Base-by-base conservation (phyloP, 2,888 invertebrate genomes). In the Nasonovia ribisnigri region DNA sequence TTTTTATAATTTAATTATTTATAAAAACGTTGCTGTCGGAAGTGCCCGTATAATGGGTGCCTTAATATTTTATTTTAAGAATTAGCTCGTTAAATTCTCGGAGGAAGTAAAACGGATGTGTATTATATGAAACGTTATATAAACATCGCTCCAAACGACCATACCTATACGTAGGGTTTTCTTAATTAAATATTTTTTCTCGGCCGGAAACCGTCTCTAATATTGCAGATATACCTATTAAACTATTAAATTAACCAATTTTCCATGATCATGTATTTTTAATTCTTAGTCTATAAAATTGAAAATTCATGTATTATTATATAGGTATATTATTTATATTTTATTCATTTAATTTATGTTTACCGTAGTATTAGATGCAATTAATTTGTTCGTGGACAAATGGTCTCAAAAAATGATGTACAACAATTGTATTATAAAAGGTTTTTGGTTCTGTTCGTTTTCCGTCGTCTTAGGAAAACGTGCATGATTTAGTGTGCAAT, bases 1-100 rank as follows among this genome's bases (percentile, higher is more conserved):
- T 88, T 43, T 88, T 54, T 88, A 88, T 36, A 46, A 87, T 87
- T 48, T n/a, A 87, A 87, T 54, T 87, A 87, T 87, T n/a, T 87
- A 20, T 87, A 51, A 88, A 36, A 36, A 51, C 86, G 29, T 29
- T 46, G 46, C 46, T 46, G 46, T 29, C 87, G 26, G 88, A 88
- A 88, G 42, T 54, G 16, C 54, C 26, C 54, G 88, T 90, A 46
- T 86, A 60, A 60, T 67, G 67, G 16, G 46, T 46, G n/a, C 46
- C 60, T 67, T 46, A 60, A 90, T 46, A 60, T n/a, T 90, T 60
- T 67, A 90, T 67, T 90, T 46, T 60, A 46, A 67, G 42, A 67
- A 43, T 90, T 46, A 60, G n/a, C 60, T 90, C 46, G n/a, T 60
- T 46, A 90, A 60, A n/a, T 90, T 90, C 54, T 42, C 42, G 5